Base-by-base conservation (phyloP, 2,113 vertebrate genomes). In the Camelus dromedarius region DNA sequence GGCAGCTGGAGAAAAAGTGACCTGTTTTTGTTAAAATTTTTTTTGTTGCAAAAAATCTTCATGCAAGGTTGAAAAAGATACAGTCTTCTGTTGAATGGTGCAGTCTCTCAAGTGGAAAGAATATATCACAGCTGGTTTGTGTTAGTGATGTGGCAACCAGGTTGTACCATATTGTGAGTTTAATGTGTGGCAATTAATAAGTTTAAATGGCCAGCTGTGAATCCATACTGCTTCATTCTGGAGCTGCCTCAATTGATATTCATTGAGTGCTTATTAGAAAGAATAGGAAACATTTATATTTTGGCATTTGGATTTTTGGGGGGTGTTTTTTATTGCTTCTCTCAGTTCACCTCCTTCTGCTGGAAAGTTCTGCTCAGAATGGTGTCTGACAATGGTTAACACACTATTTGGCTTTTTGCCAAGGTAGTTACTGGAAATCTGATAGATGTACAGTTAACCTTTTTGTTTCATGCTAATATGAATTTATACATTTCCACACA, bases 351-450 rank as follows among this genome's bases (percentile, higher is more conserved):
- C 9, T 89, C 32, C 30, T 84, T 48, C 94, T 80, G 13, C 58
- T 56, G 52, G n/a, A 90, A 89, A 75, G 38, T 75, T 85, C 62
- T 93, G 38, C 20, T 92, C 80, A 72, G 79, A 87, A 56, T 75
- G 30, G 4, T 70, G 32, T 67, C 60, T 69, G 56, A 69, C 50
- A 88, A 28, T 46, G 13, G 24, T 76, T 91, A 95, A 88, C 30
- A 62, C 8, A 26, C 48, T 35, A 69, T 85, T 81, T 72, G 67
- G 13, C 24, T 60, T 73, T 92, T 76, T 89, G 19, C 13, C 60
- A 96, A 58, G 42, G 48, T 9, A 82, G 19, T 85, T 89, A 70
- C 38, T 66, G 35, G 22, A 86, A 77, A 20, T 84, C 19, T 85
- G 54, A 52, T 50, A 46, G 52, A 46, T 7, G 4, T n/a, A 42